These are phyloP conservation scores for Dunckerocampus dactyliophorus DNA, from an alignment of 2,113 vertebrate species.

Conservation along the genomic window DNA sequence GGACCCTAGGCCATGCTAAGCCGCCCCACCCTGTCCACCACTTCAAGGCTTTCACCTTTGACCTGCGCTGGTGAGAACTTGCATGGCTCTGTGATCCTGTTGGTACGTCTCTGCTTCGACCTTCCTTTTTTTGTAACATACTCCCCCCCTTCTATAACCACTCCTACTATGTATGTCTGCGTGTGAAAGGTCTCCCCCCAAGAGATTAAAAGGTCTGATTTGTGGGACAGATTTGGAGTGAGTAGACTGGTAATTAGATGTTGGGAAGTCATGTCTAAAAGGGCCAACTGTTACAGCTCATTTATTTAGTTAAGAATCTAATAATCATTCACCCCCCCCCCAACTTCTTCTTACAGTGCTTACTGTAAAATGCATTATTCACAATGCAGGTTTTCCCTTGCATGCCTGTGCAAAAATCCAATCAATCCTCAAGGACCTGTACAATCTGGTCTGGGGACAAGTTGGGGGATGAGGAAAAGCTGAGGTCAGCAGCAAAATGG, in stretches of 20 bases:
- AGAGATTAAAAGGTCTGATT: slow-evolving; percentile 19
- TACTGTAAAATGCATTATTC: no score
- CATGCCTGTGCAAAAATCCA: no score
- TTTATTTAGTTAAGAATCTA: slow-evolving; percentile 13
- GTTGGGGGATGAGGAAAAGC: no score
- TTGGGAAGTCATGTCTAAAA: slow-evolving; percentile 21
- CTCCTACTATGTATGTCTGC: neutral
- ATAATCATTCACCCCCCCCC: no score
- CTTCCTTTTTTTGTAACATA: slow-evolving; percentile 21
- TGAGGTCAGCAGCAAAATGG: no score
- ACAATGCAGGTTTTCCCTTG: no score
- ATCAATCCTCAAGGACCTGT: no score
- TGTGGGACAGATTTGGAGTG: slow-evolving; percentile 17
- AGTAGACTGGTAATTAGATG: slow-evolving; percentile 16
- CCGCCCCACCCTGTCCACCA: slow-evolving; percentile 27
- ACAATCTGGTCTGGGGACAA: no score
- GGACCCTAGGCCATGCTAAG: slow-evolving; percentile 27
- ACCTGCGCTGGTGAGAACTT: slow-evolving; percentile 54
- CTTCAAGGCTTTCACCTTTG: slow-evolving; percentile 57
- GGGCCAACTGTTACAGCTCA: neutral
- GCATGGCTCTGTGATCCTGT: slow-evolving; percentile 40
- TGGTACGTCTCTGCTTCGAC: slow-evolving; percentile 8
- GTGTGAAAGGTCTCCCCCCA: slow-evolving; percentile 2
- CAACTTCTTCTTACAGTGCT: no score
- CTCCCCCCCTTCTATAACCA: neutral